phyloP scores from a whole-genome alignment of 64 coral and sea anemone species.

The Astreopora myriophthalma region DNA sequence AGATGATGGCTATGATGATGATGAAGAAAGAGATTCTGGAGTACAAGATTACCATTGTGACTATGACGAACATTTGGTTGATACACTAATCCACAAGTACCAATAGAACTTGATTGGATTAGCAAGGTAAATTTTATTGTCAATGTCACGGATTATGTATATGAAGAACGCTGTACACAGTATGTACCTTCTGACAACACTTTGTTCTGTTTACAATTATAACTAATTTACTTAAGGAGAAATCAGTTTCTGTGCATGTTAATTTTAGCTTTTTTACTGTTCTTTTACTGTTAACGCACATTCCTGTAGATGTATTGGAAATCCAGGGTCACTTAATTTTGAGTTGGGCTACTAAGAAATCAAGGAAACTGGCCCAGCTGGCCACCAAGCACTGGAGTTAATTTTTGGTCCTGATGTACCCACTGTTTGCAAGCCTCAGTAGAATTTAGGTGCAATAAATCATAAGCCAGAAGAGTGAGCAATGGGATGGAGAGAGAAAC shows the following conservation, averaged over 20 bases:
- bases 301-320: not conserved
- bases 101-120: not conserved
- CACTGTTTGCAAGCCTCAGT: no score
- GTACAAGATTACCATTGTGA: slow-evolving; percentile 13
- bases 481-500: no score
- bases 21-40: slow-evolving; percentile 32
- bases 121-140: not conserved
- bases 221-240: not conserved
- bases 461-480: no score
- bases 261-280: not conserved
- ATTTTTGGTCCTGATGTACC: not conserved
- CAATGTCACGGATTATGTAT: not conserved
- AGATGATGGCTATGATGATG: no score
- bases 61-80: not conserved
- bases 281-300: not conserved
- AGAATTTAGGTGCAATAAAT: no score
- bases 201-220: not conserved
- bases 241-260: not conserved
- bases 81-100: not conserved
- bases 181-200: not conserved
- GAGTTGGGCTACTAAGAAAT: not conserved
- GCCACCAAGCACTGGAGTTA: not conserved
- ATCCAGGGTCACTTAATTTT: not conserved
- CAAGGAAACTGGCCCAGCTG: not conserved
- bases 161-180: not conserved